Base-by-base conservation (phyloP, 2,888 invertebrate species). In the Antheraea yamamai region DNA sequence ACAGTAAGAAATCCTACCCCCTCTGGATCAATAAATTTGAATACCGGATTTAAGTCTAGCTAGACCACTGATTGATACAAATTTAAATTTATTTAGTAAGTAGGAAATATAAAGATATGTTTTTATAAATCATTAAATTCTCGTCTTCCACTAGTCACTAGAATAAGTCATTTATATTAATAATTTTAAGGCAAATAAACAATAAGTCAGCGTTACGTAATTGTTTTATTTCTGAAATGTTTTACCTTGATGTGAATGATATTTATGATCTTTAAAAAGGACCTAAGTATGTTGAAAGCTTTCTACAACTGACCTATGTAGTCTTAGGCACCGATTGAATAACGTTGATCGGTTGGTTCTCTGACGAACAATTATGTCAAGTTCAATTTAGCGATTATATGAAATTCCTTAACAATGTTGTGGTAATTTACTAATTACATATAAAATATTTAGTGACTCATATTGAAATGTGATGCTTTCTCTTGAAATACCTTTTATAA, bases 81-180 rank as follows among this genome's bases (percentile, higher is more conserved):
- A 10, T 7, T 7, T 47, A 10, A 47, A 47, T 47, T 47, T 47
- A 47, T 47, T 47, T 47, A 7, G 12, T 47, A 47, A 47, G 47
- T 47, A 39, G 35, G 35, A 7, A 39, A 39, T 39, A 4, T 47
- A 47, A 12, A n/a, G 7, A 1, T 30, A 20, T 66, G 12, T 16
- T 26, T 66, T 30, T 26, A 6, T 66, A 66, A 30, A 30, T 30
- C 51, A 70, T 70, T 20, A 73, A 66, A 26, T 12, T 26, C 23
- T 26, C 14, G 79, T 79, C 79, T 79, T 79, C 79, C 79, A 78
- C 73, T 79, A 79, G 75, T 77, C 71, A 75, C 73, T 75, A 73
- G 73, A 47, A 47, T 47, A 47, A 66, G 73, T 72, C 75, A 75
- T 70, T 73, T 68, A 51, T 73, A 73, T 71, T 26, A 39, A 52